Base-by-base conservation (phyloP, 2,113 vertebrate species). In the Hippoglossus stenolepis region DNA sequence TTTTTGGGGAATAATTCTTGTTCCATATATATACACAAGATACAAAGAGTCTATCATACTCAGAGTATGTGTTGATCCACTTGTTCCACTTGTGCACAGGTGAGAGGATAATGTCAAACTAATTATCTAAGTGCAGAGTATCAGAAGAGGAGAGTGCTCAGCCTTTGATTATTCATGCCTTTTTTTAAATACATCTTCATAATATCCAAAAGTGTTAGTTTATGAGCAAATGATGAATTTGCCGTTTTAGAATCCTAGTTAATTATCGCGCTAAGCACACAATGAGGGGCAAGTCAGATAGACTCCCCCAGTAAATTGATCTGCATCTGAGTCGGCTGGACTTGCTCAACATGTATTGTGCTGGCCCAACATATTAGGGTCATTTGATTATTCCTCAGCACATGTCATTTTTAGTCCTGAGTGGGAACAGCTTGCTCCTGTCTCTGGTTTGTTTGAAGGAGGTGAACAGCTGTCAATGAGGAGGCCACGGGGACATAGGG, bases 391-490 rank as follows among this genome's bases (percentile, higher is more conserved):
- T 86, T 86, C 69, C 47, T 31, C n/a, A 64, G 81, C 76, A 82
- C 80, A 80, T 86, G 84, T 92, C 82, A 84, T 73, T 87, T 80
- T 64, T 51, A 76, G 63, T 75, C 65, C 64, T 82, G 89, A 91
- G 85, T 85, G 76, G 81, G 83, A 87, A 82, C 88, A 90, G 90
- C 92, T 91, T 88, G 85, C 79, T 85, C 80, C 68, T 84, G 87
- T 79, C 75, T 87, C 75, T 77, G 68, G 53, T 85, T 89, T 90
- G 83, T 89, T 87, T 87, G 79, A 86, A 81, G 73, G 80, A 77
- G 87, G 68, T 38, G 69, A 89, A 83, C 88, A 92, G 89, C 89
- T 92, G 90, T 94, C 92, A 89, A 87, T 85, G 79, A 89, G 87
- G 73, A 60, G 70, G 79, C 77, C 68, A 73, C 26, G 43, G 78